phyloP scores from a whole-genome alignment of 2,113 vertebrate species.

The Xiphorhynchus elegans region DNA sequence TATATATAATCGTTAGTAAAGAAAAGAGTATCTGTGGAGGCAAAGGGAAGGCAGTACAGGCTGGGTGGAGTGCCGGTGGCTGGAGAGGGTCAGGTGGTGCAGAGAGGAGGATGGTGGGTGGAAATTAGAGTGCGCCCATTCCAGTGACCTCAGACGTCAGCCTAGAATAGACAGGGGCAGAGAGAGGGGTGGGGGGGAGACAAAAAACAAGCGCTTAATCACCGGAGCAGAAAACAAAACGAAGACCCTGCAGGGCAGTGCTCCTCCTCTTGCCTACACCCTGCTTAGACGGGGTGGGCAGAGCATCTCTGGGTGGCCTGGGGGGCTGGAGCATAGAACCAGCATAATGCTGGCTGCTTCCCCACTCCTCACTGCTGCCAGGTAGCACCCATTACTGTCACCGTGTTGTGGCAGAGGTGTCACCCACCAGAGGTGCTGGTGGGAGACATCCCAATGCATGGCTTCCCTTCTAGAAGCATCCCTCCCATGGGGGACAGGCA shows the following conservation, averaged over 20 bases:
- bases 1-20: slow-evolving; percentile 35
- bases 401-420: rapidly evolving
- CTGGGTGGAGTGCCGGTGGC: slow-evolving; percentile 77
- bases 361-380: neutral
- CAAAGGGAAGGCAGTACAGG: slow-evolving; percentile 66
- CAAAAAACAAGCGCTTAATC: slow-evolving; percentile 73
- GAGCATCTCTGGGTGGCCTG: neutral
- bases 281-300: rapidly evolving
- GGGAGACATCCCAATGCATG: neutral
- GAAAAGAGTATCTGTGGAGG: slow-evolving; percentile 59
- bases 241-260: neutral
- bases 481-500: neutral
- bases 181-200: slow-evolving; percentile 34
- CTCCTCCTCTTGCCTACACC: neutral
- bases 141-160: slow-evolving; percentile 98
- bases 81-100: slow-evolving; percentile 82
- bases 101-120: slow-evolving; percentile 74
- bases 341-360: neutral
- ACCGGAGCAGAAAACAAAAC: slow-evolving; percentile 55
- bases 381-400: neutral
- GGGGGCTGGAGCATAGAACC: neutral
- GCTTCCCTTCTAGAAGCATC: neutral
- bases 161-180: slow-evolving; percentile 83
- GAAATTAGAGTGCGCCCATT: slow-evolving; percentile 93
- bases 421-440: neutral